Evolutionary conservation across 2,113 vertebrate genomes (phyloP), one percentile per base, ranked within the genome.

Genomic region (Anarrhichthys ocellatus): DNA sequence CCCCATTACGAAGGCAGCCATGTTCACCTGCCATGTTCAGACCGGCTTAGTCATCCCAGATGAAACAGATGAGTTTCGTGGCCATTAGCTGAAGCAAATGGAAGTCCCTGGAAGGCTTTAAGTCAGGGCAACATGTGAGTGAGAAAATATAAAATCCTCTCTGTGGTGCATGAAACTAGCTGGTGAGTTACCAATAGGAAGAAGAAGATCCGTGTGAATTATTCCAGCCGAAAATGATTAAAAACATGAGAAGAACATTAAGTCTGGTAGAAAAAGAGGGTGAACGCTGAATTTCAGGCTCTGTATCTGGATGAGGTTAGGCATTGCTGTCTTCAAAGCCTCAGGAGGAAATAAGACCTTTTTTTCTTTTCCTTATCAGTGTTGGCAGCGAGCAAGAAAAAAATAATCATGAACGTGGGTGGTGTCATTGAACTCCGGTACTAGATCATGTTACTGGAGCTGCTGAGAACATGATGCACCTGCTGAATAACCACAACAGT

Each of bases 381-480:
- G 36, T 17, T 70, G 70, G 61, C 78, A 82, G 72, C 40, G 71
- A 29, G 44, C 44, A 77, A 72, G 38, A n/a, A 38, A 15, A 69
- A 59, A 22, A 46, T 29, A 66, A 67, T 18, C 68, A 44, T 29
- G 68, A 74, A 76, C 66, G 54, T 69, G 71, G 59, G 80, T 66
- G 82, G 69, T 64, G 66, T 75, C 77, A 73, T 42, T 80, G 65
- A 73, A 78, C 80, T 85, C 61, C 50, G 76, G 65, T 40, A 63
- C 6, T 2, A 50, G n/a, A 77, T 84, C 22, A 4, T 71, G 17
- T 68, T 58, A 34, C 54, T 58, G 77, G 22, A 48, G 73, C 76
- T 65, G 78, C 24, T 79, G 68, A 73, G 75, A 73, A 80, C 73
- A 73, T 8, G 78, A 79, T 36, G 62, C 67, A 70, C 62, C 44